Evolutionary conservation across 2,888 invertebrate genomes (phyloP).

Genomic region (Latrodectus hesperus): DNA sequence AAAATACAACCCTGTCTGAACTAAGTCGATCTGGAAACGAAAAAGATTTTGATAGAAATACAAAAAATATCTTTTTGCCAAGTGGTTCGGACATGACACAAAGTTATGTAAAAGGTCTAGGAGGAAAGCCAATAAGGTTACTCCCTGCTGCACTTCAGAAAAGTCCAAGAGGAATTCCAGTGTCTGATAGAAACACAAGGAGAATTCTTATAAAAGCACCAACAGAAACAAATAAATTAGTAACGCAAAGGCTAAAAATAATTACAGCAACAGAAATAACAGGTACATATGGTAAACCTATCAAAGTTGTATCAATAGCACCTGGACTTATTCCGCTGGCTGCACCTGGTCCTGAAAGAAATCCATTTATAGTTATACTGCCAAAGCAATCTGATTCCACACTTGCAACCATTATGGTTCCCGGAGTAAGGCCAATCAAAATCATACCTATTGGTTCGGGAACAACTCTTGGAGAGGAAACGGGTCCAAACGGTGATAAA

Average conservation of each 20-base stretch:
- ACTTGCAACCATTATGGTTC: background rate
- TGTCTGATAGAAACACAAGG: background rate
- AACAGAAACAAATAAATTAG: too few relatives aligned
- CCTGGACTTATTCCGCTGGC: too few relatives aligned
- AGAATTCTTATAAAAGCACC: too few relatives aligned
- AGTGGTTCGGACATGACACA: background rate
- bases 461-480: constrained; percentile 1
- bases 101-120: background rate
- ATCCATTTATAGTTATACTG: background rate
- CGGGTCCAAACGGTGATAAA: background rate
- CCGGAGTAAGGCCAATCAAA: background rate
- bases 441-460: background rate
- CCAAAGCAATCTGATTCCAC: background rate
- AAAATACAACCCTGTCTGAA: background rate
- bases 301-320: too few relatives aligned
- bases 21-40: constrained; percentile 7
- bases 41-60: background rate
- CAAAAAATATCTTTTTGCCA: constrained; percentile 14
- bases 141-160: background rate
- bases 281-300: too few relatives aligned
- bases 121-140: background rate
- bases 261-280: too few relatives aligned
- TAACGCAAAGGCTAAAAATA: too few relatives aligned
- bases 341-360: background rate
- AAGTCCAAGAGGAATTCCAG: background rate